These are phyloP conservation scores for Amphiduros pacificus DNA, from an alignment of 2,888 invertebrate species.

Conservation along the genomic window DNA sequence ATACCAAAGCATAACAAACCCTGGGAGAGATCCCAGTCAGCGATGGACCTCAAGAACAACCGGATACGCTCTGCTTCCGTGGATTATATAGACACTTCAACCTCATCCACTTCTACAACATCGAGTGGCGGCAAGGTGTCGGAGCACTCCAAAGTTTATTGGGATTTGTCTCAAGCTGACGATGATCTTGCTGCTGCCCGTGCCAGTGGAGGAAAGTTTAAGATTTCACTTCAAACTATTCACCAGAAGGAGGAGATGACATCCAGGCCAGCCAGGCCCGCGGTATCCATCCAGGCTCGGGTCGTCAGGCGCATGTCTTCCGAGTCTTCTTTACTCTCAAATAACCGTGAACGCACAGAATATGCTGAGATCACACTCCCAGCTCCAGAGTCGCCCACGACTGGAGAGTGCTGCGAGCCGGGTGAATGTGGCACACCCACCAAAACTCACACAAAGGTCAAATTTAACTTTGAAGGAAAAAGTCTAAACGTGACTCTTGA, in stretches of 20 bases:
- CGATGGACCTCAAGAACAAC: constrained; percentile 26
- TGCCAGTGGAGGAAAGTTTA: constrained; percentile 21
- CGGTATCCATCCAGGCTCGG: constrained; percentile 31
- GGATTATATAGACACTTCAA: constrained; percentile 9
- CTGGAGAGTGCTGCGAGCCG: neutral
- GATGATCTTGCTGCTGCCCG: constrained; percentile 22
- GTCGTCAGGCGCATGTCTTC: constrained; percentile 31
- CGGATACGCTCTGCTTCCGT: constrained; percentile 9
- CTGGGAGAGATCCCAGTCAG: constrained; percentile 55
- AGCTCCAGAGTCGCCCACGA: constrained; percentile 15
- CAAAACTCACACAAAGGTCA: constrained; percentile 10
- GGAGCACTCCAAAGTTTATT: constrained; percentile 54
- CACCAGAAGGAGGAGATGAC: constrained; percentile 51
- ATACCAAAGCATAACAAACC: constrained; percentile 26
- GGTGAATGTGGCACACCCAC: too few species aligned
- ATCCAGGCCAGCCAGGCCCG: constrained; percentile 20
- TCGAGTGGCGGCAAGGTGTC: constrained; percentile 35
- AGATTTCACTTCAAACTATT: constrained; percentile 51
- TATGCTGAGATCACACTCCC: constrained; percentile 9
- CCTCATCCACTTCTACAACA: neutral
- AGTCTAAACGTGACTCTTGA: constrained; percentile 27
- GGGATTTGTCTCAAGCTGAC: constrained; percentile 54
- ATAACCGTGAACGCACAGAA: constrained; percentile 1
- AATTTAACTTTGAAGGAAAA: constrained; percentile 21
- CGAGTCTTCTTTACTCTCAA: constrained; percentile 17